phyloP scores from a whole-genome alignment of 2,888 invertebrate genomes.

The Coenonympha glycerion region DNA sequence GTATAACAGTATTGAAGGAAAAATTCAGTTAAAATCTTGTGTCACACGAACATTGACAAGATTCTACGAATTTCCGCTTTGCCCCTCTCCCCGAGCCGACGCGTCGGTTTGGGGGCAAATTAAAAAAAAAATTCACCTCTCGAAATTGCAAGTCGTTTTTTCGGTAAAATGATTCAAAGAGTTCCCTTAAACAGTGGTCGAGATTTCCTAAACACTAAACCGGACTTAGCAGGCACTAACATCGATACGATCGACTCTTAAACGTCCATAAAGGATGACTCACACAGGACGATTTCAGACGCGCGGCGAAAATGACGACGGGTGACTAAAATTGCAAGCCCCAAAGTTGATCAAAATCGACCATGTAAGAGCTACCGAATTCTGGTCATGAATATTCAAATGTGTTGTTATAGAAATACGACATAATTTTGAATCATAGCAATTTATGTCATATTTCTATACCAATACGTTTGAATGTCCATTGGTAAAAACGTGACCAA shows the following conservation, averaged over 20 bases:
- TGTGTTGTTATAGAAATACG: too few species aligned
- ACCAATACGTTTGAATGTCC: too few species aligned
- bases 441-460: too few species aligned
- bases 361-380: too few species aligned
- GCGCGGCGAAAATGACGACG: too few species aligned
- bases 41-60: conserved; percentile 40
- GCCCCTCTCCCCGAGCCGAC: conserved; percentile 14
- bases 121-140: conserved; percentile 48
- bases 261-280: conserved; percentile 54
- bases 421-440: too few species aligned
- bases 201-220: conserved; percentile 54
- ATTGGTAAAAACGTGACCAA: too few species aligned
- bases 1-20: conserved; percentile 13
- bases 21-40: conserved; percentile 55
- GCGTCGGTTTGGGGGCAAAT: conserved; percentile 18
- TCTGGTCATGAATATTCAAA: too few species aligned
- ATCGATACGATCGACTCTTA: conserved; percentile 50
- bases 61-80: conserved; percentile 43
- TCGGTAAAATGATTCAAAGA: conserved; percentile 62
- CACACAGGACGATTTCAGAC: too few species aligned
- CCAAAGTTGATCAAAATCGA: too few species aligned
- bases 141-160: conserved; percentile 57
- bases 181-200: conserved; percentile 58
- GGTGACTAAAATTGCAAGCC: too few species aligned
- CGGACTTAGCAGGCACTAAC: conserved; percentile 71